phyloP scores from a whole-genome alignment of 2,113 vertebrate genomes.

The Brevimyrus niger region DNA sequence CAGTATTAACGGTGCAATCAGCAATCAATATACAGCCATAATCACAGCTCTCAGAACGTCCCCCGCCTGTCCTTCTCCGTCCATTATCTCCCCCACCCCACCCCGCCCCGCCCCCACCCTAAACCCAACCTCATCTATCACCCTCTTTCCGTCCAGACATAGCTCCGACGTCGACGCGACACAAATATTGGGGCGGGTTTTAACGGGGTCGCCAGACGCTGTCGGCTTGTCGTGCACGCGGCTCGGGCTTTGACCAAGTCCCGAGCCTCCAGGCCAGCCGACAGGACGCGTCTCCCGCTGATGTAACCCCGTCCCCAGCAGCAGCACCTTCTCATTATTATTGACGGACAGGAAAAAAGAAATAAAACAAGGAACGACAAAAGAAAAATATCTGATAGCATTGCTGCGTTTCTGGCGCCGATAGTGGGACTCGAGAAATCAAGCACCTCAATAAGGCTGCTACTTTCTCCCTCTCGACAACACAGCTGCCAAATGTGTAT shows the following conservation, averaged over 20 bases:
- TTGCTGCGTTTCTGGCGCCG: neutral
- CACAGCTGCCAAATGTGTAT: constrained; percentile 13
- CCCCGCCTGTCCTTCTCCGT: constrained; percentile 31
- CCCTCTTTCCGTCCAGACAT: constrained; percentile 53
- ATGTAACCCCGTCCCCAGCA: neutral
- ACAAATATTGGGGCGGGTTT: constrained; percentile 60
- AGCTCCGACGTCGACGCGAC: constrained; percentile 42
- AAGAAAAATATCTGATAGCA: neutral
- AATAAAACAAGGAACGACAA: neutral
- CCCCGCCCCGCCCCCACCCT: constrained; percentile 33
- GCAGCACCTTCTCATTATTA: neutral
- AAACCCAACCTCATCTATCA: constrained; percentile 46
- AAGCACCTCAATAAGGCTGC: neutral
- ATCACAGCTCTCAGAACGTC: constrained; percentile 37
- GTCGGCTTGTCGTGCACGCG: constrained; percentile 27
- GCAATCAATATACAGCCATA: constrained; percentile 49
- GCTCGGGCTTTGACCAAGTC: constrained; percentile 32
- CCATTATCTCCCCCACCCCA: constrained; percentile 34
- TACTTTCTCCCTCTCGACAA: constrained; percentile 1
- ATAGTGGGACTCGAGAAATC: neutral
- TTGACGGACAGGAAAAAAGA: neutral
- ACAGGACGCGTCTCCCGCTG: neutral
- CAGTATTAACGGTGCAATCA: constrained; percentile 56
- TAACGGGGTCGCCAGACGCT: constrained; percentile 32
- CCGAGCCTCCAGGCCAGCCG: constrained; percentile 5